Conservation (phyloP, 2,113 vertebrate species). For the Nibea albiflora region DNA sequence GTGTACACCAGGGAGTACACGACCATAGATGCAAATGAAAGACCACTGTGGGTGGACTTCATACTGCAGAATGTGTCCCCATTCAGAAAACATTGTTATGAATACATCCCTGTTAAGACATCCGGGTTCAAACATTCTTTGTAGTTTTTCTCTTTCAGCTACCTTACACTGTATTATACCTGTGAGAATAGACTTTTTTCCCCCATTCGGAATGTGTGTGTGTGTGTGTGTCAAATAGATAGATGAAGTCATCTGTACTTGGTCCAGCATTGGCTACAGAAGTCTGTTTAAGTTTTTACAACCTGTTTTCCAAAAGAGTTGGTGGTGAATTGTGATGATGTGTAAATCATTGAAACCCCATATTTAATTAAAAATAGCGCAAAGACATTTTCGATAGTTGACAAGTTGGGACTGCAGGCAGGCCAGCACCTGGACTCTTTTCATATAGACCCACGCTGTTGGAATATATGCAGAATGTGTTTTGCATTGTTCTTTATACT, state of each 20-base stretch:
- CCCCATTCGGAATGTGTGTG: neutral
- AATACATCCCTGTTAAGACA: neutral
- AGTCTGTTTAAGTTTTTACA: slow-evolving; percentile 16
- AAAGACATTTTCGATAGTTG: too few relatives aligned
- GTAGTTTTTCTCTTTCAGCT: slow-evolving; percentile 5
- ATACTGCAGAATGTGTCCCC: slow-evolving; percentile 9
- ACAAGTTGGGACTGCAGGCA: too few relatives aligned
- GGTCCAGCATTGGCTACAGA: slow-evolving; percentile 8
- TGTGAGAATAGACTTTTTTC: neutral
- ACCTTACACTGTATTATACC: slow-evolving; percentile 4
- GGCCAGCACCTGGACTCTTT: too few relatives aligned
- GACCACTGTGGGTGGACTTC: slow-evolving; percentile 12
- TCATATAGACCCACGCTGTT: too few relatives aligned
- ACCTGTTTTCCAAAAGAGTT: neutral
- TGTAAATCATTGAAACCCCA: too few relatives aligned
- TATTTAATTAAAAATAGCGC: too few relatives aligned
- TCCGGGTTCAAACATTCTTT: slow-evolving; percentile 11
- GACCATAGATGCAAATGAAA: slow-evolving; percentile 31
- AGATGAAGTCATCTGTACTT: slow-evolving; percentile 30
- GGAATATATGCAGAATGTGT: too few relatives aligned
- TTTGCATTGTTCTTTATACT: too few relatives aligned
- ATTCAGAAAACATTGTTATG: slow-evolving; percentile 28
- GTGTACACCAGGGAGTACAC: slow-evolving; percentile 4
- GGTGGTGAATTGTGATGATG: too few relatives aligned
- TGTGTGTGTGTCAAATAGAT: neutral